Conservation (phyloP, 2,888 invertebrate genomes). For the Camponotus fellah region DNA sequence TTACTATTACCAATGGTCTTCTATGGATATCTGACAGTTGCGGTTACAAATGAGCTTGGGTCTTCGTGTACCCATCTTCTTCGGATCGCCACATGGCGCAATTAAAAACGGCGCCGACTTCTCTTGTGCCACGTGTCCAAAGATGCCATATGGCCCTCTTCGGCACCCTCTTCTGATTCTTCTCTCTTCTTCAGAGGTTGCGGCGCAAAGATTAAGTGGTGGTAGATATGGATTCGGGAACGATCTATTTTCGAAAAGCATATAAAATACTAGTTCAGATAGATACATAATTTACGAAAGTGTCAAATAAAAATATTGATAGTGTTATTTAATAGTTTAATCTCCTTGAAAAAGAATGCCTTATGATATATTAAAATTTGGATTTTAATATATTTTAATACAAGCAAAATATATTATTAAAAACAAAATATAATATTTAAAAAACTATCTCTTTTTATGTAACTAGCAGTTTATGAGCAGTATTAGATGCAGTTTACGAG, state of each 20-base stretch:
- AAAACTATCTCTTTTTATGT: not conserved
- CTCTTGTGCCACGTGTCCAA: conserved; percentile 79
- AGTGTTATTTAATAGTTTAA: not conserved
- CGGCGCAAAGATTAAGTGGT: conserved; percentile 44
- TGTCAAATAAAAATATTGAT: not conserved
- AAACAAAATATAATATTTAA: not conserved
- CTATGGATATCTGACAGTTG: conserved; percentile 79
- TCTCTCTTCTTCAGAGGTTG: conserved; percentile 39
- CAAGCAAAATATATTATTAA: not conserved
- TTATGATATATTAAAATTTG: not conserved
- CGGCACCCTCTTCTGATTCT: conserved; percentile 68
- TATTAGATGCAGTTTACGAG: not conserved
- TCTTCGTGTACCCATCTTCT: conserved; percentile 57
- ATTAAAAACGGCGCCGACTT: conserved; percentile 81
- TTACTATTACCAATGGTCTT: conserved; percentile 46
- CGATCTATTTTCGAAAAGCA: conserved; percentile 8
- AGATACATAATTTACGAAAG: conserved; percentile 4
- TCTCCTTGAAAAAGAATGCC: not conserved
- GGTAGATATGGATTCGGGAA: conserved; percentile 11
- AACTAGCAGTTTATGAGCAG: not conserved
- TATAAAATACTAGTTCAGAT: conserved; percentile 1
- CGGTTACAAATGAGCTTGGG: conserved; percentile 77
- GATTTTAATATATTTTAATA: not conserved
- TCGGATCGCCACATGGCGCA: conserved; percentile 83
- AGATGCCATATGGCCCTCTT: conserved; percentile 79